Conservation (phyloP, 64 coral and sea anemone genomes). For the Stichodactyla helianthus region DNA sequence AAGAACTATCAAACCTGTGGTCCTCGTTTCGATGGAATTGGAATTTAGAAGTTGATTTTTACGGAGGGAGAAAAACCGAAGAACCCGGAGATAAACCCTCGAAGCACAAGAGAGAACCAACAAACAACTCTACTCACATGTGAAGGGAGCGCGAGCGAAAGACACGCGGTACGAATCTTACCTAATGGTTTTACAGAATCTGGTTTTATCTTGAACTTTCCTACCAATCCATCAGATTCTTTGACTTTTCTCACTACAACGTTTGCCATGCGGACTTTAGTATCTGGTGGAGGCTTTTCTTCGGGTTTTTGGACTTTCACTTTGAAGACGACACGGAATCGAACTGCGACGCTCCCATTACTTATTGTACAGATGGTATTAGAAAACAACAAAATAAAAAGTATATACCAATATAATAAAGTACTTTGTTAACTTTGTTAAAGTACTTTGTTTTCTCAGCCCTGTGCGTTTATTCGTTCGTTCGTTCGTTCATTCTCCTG, state of each 20-base stretch:
- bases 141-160: too few species aligned
- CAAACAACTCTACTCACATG: too few species aligned
- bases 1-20: background rate
- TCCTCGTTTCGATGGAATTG: background rate
- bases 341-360: slow-evolving; percentile 12
- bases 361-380: background rate
- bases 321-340: slow-evolving; percentile 1
- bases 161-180: background rate
- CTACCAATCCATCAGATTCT: background rate
- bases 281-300: slow-evolving; percentile 4
- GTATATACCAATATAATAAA: too few species aligned
- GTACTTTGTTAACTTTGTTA: too few species aligned
- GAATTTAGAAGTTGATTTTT: too few species aligned
- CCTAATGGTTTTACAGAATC: background rate
- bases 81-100: too few species aligned
- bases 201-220: background rate
- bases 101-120: too few species aligned
- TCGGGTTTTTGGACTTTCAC: background rate
- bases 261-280: slow-evolving; percentile 4
- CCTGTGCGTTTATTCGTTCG: too few species aligned
- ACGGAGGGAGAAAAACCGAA: too few species aligned
- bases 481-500: too few species aligned
- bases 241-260: background rate
- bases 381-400: too few species aligned
- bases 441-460: too few species aligned